These are phyloP conservation scores for Lasiommata megera DNA, from an alignment of 2,888 invertebrate genomes.

Conservation along the genomic window DNA sequence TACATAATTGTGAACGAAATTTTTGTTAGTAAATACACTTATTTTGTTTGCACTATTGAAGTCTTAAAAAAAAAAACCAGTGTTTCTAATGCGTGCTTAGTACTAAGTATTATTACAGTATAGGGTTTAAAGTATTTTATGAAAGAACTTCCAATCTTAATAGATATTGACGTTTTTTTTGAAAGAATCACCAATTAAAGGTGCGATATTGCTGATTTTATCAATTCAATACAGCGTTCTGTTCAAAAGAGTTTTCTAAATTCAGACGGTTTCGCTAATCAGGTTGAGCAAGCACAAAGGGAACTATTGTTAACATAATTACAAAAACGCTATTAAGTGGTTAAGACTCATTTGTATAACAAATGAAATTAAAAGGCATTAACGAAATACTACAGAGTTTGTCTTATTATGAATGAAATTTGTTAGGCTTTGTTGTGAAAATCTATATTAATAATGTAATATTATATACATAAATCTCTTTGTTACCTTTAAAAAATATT, in stretches of 20 bases:
- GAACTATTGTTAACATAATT: slow-evolving; percentile 36
- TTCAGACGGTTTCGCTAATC: slow-evolving; percentile 38
- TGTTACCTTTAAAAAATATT: too few species aligned
- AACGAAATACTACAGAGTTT: slow-evolving; percentile 11
- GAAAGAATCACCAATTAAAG: slow-evolving; percentile 29
- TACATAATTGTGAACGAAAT: too few species aligned
- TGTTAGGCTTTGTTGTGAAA: neutral
- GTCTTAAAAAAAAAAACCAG: too few species aligned
- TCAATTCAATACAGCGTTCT: slow-evolving; percentile 28
- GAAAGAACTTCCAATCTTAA: too few species aligned
- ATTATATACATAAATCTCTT: too few species aligned
- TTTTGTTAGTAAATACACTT: too few species aligned
- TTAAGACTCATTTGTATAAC: slow-evolving; percentile 32
- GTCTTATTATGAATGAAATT: neutral
- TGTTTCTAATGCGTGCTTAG: too few species aligned
- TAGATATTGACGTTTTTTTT: too few species aligned
- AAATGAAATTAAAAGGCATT: slow-evolving; percentile 12
- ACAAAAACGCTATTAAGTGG: slow-evolving; percentile 38
- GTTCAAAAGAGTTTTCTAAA: slow-evolving; percentile 36
- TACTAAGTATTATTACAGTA: too few species aligned
- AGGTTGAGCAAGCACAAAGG: slow-evolving; percentile 36
- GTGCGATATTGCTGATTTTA: slow-evolving; percentile 27
- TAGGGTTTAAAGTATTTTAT: too few species aligned
- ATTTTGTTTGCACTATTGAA: too few species aligned
- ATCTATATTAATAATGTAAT: too few species aligned